Conservation (phyloP, 2,113 vertebrate species). For the Laticauda laticaudata region DNA sequence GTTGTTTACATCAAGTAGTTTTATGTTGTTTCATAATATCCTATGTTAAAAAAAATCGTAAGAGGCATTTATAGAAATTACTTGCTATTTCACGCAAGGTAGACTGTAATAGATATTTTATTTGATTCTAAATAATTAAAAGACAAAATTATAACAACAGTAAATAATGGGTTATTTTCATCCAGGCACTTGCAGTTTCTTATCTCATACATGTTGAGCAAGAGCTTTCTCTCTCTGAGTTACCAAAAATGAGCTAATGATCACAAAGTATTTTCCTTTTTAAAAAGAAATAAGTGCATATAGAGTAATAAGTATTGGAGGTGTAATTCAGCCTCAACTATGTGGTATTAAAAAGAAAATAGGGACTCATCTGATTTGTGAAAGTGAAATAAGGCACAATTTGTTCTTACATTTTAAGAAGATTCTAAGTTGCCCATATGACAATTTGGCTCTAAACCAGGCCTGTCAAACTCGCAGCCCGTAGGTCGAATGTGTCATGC, state of each 20-base stretch:
- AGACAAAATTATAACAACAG: background rate
- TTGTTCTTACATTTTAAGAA: background rate
- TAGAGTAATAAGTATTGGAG: background rate
- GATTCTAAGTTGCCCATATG: background rate
- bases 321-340: background rate
- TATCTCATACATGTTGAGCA: background rate
- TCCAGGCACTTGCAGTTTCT: background rate
- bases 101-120: background rate
- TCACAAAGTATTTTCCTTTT: background rate
- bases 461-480: too few relatives aligned
- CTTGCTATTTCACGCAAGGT: background rate
- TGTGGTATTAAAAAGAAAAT: background rate
- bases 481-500: too few relatives aligned
- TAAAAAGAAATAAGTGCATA: background rate
- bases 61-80: constrained; percentile 4
- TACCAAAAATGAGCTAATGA: background rate
- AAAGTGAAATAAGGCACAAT: background rate
- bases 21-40: background rate
- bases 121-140: background rate
- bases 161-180: background rate
- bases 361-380: background rate
- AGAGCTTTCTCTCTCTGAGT: background rate
- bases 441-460: background rate
- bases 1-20: rapidly evolving
- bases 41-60: background rate